Base-by-base conservation (phyloP, 2,888 invertebrate genomes). In the Xestia rhomboidea region DNA sequence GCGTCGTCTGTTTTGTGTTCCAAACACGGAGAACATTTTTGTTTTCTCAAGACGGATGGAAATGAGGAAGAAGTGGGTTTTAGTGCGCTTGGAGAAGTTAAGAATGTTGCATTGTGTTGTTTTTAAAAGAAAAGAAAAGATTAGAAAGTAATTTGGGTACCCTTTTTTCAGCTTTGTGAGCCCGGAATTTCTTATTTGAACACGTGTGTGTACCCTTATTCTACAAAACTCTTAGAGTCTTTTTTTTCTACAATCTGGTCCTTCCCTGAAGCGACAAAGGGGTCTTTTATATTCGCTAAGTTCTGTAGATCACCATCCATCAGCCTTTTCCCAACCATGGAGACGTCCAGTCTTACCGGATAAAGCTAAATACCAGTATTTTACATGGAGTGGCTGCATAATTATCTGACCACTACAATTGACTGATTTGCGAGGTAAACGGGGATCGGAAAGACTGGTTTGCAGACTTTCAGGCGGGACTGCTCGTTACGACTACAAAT, bases 1-100 rank as follows among this genome's bases (percentile, higher is more conserved):
- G 46, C 44, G 38, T 27, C 76, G 67, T 74, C 76, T 87, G 77
- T 81, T 84, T 84, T 81, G 77, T 87, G 60, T 76, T 76, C 77
- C 62, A 60, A 87, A 81, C 76, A 69, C 81, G 76, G 83, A 71
- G 71, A 66, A 67, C 75, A 80, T 70, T 72, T 82, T 77, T 83
- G 72, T 80, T 80, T 79, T 62, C 67, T 77, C 68, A 71, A 74
- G 71, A 63, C 30, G 71, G 49, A 78, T 85, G 73, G 67, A 73
- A 76, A 80, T 80, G 63, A 74, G 76, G 68, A 51, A 68, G 63
- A 78, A 76, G 76, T 75, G 74, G 78, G 74, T 46, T 84, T 67
- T 66, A 74, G 75, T 79, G 51, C 44, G 38, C 84, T 70, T 24
- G 57, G 38, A 57, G 67, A 46, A 71, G 68, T 84, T 81, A 71